Evolutionary conservation across 2,113 vertebrate genomes (phyloP).

Genomic region (Helogale parvula): DNA sequence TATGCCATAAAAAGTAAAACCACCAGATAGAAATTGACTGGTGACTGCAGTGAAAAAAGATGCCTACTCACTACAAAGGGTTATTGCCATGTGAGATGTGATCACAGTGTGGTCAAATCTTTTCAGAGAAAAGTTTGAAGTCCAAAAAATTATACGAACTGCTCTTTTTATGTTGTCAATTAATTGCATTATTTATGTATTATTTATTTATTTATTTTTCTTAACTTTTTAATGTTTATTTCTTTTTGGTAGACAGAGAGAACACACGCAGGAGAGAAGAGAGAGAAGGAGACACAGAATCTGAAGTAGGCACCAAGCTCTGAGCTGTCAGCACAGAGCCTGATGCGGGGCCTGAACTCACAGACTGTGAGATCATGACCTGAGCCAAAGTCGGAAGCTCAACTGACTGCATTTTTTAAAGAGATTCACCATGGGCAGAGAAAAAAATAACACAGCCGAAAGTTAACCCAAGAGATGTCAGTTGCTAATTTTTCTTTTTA

Average conservation of each 20-base stretch:
- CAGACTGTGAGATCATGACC: too few relatives aligned
- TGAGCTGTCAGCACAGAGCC: too few relatives aligned
- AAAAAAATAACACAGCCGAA: background rate
- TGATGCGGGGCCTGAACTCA: too few relatives aligned
- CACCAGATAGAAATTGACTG: background rate
- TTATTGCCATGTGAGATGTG: background rate
- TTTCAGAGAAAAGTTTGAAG: background rate
- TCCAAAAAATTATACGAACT: background rate
- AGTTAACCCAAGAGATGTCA: background rate
- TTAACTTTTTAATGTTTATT: too few relatives aligned
- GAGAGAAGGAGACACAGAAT: too few relatives aligned
- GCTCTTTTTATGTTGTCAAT: background rate
- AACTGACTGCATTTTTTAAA: background rate
- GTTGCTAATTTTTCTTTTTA: background rate
- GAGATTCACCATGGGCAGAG: background rate
- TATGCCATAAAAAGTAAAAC: background rate
- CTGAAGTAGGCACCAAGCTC: too few relatives aligned
- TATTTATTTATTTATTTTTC: too few relatives aligned
- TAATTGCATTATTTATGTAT: background rate
- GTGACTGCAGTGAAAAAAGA: background rate
- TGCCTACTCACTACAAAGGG: background rate
- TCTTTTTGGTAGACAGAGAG: too few relatives aligned
- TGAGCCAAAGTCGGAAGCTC: too few relatives aligned
- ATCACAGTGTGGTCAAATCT: background rate
- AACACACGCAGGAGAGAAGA: too few relatives aligned